Conservation (phyloP, 2,888 invertebrate species). For the Argyra leucocephala region DNA sequence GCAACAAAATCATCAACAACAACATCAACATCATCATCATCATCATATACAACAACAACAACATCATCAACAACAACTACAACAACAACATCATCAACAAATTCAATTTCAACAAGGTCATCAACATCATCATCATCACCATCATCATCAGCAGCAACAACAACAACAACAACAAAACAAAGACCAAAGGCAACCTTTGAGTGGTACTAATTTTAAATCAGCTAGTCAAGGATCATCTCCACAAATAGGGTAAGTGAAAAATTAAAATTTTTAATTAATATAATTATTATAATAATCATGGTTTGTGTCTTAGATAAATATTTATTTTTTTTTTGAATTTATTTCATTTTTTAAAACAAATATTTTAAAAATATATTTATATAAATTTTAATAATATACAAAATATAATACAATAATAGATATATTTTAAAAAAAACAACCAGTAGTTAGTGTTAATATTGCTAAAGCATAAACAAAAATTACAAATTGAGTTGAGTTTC, state of each 20-base stretch:
- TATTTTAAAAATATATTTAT: too few relatives aligned
- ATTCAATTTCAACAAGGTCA: slow-evolving; percentile 17
- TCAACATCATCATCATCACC: background rate
- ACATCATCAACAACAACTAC: slow-evolving; percentile 19
- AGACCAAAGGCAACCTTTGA: slow-evolving; percentile 25
- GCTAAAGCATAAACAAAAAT: too few relatives aligned
- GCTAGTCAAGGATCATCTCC: slow-evolving; percentile 41
- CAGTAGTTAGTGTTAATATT: too few relatives aligned
- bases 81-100: slow-evolving; percentile 26
- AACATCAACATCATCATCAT: slow-evolving; percentile 16
- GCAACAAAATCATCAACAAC: slow-evolving; percentile 14
- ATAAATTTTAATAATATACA: too few relatives aligned
- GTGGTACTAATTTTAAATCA: slow-evolving; percentile 30
- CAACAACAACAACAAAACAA: slow-evolving; percentile 24
- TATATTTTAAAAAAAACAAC: too few relatives aligned
- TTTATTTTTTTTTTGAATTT: too few relatives aligned
- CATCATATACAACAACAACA: slow-evolving; percentile 19
- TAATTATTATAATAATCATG: too few relatives aligned
- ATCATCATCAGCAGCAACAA: slow-evolving; percentile 30
- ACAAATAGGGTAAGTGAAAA: slow-evolving; percentile 35
- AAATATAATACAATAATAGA: too few relatives aligned
- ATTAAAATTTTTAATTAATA: background rate
- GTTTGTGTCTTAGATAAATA: too few relatives aligned
- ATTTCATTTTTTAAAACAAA: too few relatives aligned
- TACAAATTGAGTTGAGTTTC: too few relatives aligned